Evolutionary conservation across 2,888 invertebrate species (phyloP), one percentile per base, ranked within the genome.

Genomic region (Mimachlamys varia): DNA sequence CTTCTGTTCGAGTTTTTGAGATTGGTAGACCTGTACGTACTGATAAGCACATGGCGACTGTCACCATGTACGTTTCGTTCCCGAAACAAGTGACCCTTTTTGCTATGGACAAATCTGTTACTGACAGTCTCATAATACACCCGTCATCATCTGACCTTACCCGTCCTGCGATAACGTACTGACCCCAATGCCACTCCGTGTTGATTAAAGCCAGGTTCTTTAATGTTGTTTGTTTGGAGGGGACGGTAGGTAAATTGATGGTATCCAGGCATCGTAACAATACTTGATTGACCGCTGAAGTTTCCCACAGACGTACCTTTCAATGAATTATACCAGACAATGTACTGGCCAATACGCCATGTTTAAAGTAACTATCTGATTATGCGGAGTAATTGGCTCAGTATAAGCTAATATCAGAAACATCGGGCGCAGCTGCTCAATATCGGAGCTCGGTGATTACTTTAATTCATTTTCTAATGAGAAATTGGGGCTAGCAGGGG

Each of bases 391-490:
- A 33, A 76, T 76, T 76, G 76, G 13, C 27, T 76, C 76, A 76
- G 76, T 33, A 15, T 76, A 33, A 33, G 76, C 27, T 76, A 33
- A 76, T 76, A 76, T 76, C 33, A 76, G 76, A 62, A 22, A 62
- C 27, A 62, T 27, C n/a, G 27, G 10, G 22, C 15, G 76, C 76
- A 76, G 76, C 76, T 76, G 76, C 33, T 76, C 4, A 76, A 76
- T 33, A 33, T 76, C 7, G 10, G 33, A 33, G 22, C 12, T 33
- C 13, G 33, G 33, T 76, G 76, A 76, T 76, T 76, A 76, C 76
- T 76, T 76, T 33, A 76, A 33, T 33, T 76, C 76, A 76, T 76
- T 76, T 76, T 33, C 76, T 33, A 22, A 76, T 76, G 76, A 76
- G 76, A 76, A 33, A 76, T 76, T 76, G 76, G 76, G 76, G 76